Conservation (phyloP, 2,888 invertebrate genomes). For the Flexamia atlantica region DNA sequence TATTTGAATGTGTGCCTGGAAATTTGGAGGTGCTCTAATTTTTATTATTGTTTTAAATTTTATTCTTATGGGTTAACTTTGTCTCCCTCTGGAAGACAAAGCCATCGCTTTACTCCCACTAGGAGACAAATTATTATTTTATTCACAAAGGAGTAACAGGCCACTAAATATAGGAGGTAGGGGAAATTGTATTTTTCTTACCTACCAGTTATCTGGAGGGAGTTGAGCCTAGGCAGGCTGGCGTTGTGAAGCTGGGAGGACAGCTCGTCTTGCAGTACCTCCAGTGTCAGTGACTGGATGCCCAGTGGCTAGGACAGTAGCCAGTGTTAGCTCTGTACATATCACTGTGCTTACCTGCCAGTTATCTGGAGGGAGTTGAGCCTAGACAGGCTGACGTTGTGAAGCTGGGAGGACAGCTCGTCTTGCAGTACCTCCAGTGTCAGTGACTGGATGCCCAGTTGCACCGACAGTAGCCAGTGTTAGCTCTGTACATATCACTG, state of each 20-base stretch:
- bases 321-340: slow-evolving; percentile 86
- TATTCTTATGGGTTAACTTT: too few species aligned
- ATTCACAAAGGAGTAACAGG: too few species aligned
- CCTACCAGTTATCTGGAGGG: slow-evolving; percentile 88
- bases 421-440: slow-evolving; percentile 85
- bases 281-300: slow-evolving; percentile 88
- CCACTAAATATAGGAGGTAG: too few species aligned
- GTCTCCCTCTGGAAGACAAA: too few species aligned
- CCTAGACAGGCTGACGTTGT: slow-evolving; percentile 72
- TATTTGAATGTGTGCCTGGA: too few species aligned
- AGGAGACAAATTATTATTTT: too few species aligned
- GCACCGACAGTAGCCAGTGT: slow-evolving; percentile 81
- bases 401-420: slow-evolving; percentile 55
- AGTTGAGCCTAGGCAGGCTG: slow-evolving; percentile 78
- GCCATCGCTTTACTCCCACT: too few species aligned
- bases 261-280: slow-evolving; percentile 78
- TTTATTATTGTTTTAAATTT: too few species aligned
- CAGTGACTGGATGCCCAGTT: slow-evolving; percentile 86
- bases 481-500: slow-evolving; percentile 87
- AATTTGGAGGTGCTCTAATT: too few species aligned
- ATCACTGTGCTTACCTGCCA: too few species aligned
- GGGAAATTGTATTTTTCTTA: too few species aligned
- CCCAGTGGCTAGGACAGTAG: slow-evolving; percentile 82
- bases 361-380: slow-evolving; percentile 88
- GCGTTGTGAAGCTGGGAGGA: slow-evolving; percentile 54